Evolutionary conservation across 2,797 vertebrate species (phyloP).

Genomic region (Tinamus major): DNA sequence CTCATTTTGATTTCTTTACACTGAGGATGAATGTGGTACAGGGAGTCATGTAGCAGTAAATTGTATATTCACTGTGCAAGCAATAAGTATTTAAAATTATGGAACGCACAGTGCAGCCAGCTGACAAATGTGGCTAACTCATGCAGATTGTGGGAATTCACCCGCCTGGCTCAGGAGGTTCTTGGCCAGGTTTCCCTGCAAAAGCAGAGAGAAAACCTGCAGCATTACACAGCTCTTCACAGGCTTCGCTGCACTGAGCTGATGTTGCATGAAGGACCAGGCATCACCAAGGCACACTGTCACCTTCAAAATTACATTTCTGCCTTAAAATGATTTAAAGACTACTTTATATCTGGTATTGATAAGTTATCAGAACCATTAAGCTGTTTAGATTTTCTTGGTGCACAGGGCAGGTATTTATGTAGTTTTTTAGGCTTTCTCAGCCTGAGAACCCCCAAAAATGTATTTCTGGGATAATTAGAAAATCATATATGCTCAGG

Average conservation of each 20-base stretch:
- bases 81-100: neutral
- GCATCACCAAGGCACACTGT: neutral
- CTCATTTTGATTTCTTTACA: neutral
- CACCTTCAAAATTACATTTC: neutral
- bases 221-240: neutral
- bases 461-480: neutral
- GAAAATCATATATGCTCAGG: neutral
- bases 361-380: neutral
- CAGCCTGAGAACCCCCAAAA: neutral
- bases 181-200: neutral
- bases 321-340: neutral
- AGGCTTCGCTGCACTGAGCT: neutral
- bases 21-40: neutral
- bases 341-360: neutral
- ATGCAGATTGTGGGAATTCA: constrained; percentile 10
- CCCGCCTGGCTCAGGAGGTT: neutral
- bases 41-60: neutral
- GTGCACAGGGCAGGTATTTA: neutral
- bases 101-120: neutral
- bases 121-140: neutral
- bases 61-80: constrained; percentile 8
- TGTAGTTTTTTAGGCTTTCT: neutral
- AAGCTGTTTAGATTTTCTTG: neutral
- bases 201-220: neutral
- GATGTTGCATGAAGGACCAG: neutral